A percentile compares a stretch with the other conserved stretches of the same genome.
phyloP scores from a whole-genome alignment of 2,888 invertebrate species.

The Synanthedon myopaeformis region DNA sequence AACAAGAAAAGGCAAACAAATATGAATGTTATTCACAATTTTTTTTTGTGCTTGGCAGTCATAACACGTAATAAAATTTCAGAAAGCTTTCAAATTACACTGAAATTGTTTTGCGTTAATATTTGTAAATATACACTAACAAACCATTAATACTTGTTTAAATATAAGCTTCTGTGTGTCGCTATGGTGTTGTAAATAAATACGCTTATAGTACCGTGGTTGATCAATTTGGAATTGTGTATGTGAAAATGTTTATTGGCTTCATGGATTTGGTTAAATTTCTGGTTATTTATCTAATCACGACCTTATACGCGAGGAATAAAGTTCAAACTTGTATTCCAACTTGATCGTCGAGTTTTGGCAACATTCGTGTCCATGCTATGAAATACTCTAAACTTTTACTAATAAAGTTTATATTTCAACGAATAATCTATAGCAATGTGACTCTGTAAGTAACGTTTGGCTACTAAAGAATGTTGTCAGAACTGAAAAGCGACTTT shows the following conservation, averaged over 20 bases:
- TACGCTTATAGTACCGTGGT: conserved; percentile 44
- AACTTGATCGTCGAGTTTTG: conserved; percentile 60
- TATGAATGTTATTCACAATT: too few relatives aligned
- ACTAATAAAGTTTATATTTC: conserved; percentile 5
- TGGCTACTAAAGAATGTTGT: conserved; percentile 36
- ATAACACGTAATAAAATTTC: not conserved
- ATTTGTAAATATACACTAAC: conserved; percentile 63
- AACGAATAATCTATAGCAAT: not conserved
- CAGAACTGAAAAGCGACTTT: conserved; percentile 35
- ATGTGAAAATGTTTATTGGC: conserved; percentile 51
- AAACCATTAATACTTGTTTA: conserved; percentile 39
- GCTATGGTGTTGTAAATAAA: conserved; percentile 23
- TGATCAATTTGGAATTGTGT: conserved; percentile 67
- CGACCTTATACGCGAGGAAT: too few relatives aligned
- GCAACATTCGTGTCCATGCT: conserved; percentile 33
- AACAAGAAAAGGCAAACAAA: too few relatives aligned
- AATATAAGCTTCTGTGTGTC: conserved; percentile 53
- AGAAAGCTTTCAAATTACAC: conserved; percentile 1
- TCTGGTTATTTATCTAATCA: too few relatives aligned
- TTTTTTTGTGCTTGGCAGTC: not conserved
- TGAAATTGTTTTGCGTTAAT: conserved; percentile 21
- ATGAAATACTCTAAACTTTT: conserved; percentile 1
- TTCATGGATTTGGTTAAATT: conserved; percentile 27
- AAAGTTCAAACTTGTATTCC: conserved; percentile 36
- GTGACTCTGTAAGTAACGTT: not conserved